A percentile compares a stretch with the other conserved stretches of the same genome.
Conservation (phyloP, 2,888 invertebrate species). For the Phragmatobia fuliginosa region DNA sequence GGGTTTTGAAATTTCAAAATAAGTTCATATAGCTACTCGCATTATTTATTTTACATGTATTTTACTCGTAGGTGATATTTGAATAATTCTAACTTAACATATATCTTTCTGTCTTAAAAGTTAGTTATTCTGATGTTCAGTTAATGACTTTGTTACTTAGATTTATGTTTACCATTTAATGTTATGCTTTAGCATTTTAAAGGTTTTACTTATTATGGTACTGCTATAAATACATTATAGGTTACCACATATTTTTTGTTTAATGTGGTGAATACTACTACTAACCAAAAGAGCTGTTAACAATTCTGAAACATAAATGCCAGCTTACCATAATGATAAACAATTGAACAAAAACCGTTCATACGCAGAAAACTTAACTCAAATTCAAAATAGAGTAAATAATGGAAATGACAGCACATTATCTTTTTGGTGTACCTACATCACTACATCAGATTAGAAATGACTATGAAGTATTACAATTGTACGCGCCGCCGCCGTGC, state of each 20-base stretch:
- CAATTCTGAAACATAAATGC: background rate
- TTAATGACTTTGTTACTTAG: background rate
- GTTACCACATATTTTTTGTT: background rate
- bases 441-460: constrained; percentile 44
- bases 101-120: background rate
- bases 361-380: constrained; percentile 16
- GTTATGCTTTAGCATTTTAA: background rate
- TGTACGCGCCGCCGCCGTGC: constrained; percentile 11
- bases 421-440: constrained; percentile 44
- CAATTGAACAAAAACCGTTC: background rate
- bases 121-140: too few relatives aligned
- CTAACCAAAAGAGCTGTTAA: background rate
- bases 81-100: background rate
- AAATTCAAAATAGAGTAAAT: constrained; percentile 33
- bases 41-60: background rate
- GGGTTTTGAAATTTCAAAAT: background rate
- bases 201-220: too few relatives aligned
- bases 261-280: background rate
- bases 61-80: background rate
- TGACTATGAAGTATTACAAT: constrained; percentile 33
- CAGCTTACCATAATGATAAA: background rate
- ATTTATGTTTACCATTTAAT: background rate
- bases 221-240: too few relatives aligned
- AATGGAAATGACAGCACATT: constrained; percentile 47
- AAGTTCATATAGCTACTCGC: background rate